Evolutionary conservation across 2,888 invertebrate genomes (phyloP).

Genomic region (Andrena chrysosceles): DNA sequence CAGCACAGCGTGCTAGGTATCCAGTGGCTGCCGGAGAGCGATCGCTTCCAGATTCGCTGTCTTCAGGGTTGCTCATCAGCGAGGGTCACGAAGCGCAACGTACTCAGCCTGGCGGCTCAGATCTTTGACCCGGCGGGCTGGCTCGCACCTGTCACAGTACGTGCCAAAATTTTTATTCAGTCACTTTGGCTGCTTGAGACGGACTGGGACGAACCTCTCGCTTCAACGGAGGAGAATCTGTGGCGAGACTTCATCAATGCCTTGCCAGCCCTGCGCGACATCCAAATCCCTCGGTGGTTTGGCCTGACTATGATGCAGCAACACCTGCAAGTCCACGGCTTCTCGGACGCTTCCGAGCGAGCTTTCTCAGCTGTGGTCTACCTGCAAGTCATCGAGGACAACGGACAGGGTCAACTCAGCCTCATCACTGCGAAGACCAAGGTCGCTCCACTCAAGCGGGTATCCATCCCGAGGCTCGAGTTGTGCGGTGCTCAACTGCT

Average conservation of each 20-base stretch:
- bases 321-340: conserved; percentile 51
- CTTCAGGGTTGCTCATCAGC: rapidly evolving
- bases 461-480: not conserved
- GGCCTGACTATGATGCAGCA: not conserved
- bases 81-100: conserved; percentile 34
- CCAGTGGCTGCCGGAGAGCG: conserved; percentile 34
- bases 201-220: conserved; percentile 48
- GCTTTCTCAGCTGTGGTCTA: conserved; percentile 33
- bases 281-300: conserved; percentile 56
- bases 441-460: conserved; percentile 49
- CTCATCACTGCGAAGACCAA: conserved; percentile 46
- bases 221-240: not conserved
- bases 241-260: conserved; percentile 37
- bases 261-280: not conserved
- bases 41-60: conserved; percentile 23
- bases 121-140: conserved; percentile 60
- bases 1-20: conserved; percentile 32
- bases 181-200: conserved; percentile 50
- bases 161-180: conserved; percentile 60
- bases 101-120: conserved; percentile 45
- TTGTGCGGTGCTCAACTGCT: not conserved
- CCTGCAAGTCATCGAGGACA: not conserved
- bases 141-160: conserved; percentile 46
- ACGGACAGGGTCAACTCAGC: rapidly evolving
- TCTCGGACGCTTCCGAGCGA: conserved; percentile 60